Base-by-base conservation (phyloP, 2,888 invertebrate genomes). In the Camptogramma bilineatum region DNA sequence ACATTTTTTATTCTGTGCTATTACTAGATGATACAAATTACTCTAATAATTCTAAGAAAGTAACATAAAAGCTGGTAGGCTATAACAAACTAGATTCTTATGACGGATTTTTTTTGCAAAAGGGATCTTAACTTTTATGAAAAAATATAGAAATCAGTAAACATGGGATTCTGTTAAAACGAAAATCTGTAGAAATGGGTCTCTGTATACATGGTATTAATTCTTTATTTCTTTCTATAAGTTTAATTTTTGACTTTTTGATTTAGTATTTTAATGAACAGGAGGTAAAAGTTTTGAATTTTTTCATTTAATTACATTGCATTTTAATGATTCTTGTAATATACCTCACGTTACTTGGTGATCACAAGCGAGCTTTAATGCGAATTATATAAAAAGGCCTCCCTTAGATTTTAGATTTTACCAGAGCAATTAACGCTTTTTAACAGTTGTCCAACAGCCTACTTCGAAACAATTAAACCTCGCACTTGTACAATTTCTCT, bases 381-480 rank as follows among this genome's bases (percentile, higher is more conserved):
- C 17, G 16, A 44, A 44, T 44, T 17, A 17, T 16, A 44, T 16
- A 0, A 44, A 44, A 44, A 17, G 5, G 7, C 3, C 17, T 16
- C 17, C 16, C 17, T 44, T 18, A 19, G 0, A 56, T 48, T 51
- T 55, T 59, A 28, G 34, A 39, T 28, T 9, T n/a, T n/a, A n/a
- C n/a, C n/a, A n/a, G n/a, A 56, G 31, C 60, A 56, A 61, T 65
- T 56, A 56, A 56, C 56, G 64, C 52, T 60, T 60, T 64, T 60
- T 47, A 59, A 42, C 59, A 46, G 42, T 52, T 61, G 60, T 64
- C 48, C 56, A 56, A 64, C 60, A 60, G 48, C 60, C 52, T 48
- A 64, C 64, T 61, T 61, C 34, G 48, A 53, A 65, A 48, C 60
- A 61, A 53, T 57, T 48, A 65, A 61, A 52, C 31, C 50, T 31